Conservation (phyloP, 2,113 vertebrate genomes). For the Recurvirostra avosetta region DNA sequence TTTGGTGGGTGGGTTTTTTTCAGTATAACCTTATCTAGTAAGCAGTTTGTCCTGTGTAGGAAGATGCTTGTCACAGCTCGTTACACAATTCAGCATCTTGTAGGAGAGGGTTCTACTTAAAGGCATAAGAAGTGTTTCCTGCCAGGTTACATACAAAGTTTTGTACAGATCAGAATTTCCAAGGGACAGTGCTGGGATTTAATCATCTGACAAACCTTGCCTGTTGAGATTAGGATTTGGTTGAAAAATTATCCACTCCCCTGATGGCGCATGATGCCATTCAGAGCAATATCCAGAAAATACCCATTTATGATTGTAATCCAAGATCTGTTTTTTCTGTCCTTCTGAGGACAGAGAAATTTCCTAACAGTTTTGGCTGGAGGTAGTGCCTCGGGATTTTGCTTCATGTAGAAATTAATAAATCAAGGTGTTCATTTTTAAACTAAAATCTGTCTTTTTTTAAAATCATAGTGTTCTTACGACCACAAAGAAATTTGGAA, state of each 20-base stretch:
- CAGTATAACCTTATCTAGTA: neutral
- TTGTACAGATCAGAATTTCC: neutral
- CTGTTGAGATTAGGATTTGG: neutral
- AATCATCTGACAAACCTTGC: neutral
- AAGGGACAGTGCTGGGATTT: neutral
- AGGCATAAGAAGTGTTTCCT: neutral
- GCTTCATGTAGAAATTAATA: neutral
- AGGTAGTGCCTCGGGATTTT: neutral
- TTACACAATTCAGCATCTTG: neutral
- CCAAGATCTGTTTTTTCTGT: neutral
- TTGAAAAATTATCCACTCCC: neutral
- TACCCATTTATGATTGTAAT: neutral
- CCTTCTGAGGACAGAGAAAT: neutral
- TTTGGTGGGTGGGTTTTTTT: neutral
- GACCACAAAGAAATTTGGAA: constrained; percentile 89
- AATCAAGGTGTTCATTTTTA: neutral
- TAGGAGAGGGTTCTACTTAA: neutral
- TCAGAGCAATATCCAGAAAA: neutral
- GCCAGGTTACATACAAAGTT: neutral
- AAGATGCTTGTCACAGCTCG: neutral
- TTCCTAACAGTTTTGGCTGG: neutral
- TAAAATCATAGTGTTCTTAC: constrained; percentile 82
- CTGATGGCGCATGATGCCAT: neutral
- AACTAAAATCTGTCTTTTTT: neutral
- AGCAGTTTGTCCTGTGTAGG: neutral